Evolutionary conservation across 2,888 invertebrate genomes (phyloP), one percentile per base, ranked within the genome.

Genomic region (Phortica okadai): DNA sequence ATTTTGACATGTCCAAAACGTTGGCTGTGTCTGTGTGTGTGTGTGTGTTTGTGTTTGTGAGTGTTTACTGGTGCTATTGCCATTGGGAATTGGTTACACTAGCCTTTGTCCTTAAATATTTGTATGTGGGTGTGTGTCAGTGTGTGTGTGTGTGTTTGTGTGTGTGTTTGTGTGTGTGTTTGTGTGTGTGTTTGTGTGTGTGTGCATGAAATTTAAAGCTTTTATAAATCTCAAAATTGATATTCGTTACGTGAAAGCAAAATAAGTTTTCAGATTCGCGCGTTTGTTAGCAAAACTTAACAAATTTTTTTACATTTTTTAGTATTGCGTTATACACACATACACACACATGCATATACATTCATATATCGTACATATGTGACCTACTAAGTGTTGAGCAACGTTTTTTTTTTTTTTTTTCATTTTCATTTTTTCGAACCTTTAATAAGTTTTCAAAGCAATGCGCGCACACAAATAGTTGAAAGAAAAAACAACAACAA

Each of bases 201-300:
- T 74, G 74, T 73, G 42, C 58, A 73, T 41, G 42, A 59, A 73
- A 73, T 73, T 58, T 73, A 73, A 59, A 73, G 54, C 73, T 50
- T 50, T 14, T 76, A 79, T 74, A 79, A 79, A 76, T 76, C 76
- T 79, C 72, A 66, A 76, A 58, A 74, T 41, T 56, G 45, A 11
- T 73, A 72, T 56, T 56, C 16, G 25, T 33, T 33, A 33, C 33
- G 33, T 33, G 33, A 2, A 33, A 33, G 74, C 66, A 11, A 42
- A 56, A 59, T 69, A 83, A 76, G 79, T 75, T 33, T 33, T 33
- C 4, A 33, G 33, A 33, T 33, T 33, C 33, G 33, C 33, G 33
- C 33, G 33, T 33, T 33, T 33, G 33, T 33, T 33, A 33, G 33
- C 33, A 21, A 21, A 33, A 33, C 33, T 33, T 33, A 33, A 4